Base-by-base conservation (phyloP, 2,113 vertebrate species). In the Herpailurus yagouaroundi region DNA sequence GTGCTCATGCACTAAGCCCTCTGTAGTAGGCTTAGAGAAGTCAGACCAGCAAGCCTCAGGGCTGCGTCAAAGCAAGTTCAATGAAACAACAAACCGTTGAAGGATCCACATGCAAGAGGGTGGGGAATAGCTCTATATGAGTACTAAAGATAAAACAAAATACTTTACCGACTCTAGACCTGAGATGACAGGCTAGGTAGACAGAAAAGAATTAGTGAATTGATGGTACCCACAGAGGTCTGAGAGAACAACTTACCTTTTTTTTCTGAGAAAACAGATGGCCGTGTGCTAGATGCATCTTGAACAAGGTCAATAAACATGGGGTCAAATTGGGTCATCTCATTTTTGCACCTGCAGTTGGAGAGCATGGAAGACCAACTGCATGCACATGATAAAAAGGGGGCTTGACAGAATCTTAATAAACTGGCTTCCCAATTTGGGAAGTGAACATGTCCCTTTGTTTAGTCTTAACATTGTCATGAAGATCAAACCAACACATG, bases 291-390 rank as follows among this genome's bases (percentile, higher is more conserved):
- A 97, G 73, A 48, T 79, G 95, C 48, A 89, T 92, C 36, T 94
- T 7, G 21, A 95, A 89, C 91, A 94, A 95, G 79, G 74, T 85
- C 64, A 87, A 71, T 94, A 97, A 97, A 94, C 71, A 92, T 19
- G 73, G 69, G 69, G 77, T 95, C 82, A 92, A 84, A 96, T 16
- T 66, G 68, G 81, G 48, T 93, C 91, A 93, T 64, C 82, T 64
- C 68, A 68, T 55, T 95, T 97, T 92, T 89, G 91, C 38, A 95
- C 80, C 84, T 92, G 89, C 68, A 91, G 92, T 63, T 94, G 86
- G 97, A 95, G 50, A 93, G 88, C 71, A 77, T 29, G 93, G 97
- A 97, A 94, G 79, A 87, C 88, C 93, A 92, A 95, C 64, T 85
- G 91, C 84, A 79, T 0, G 63, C 71, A 83, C 25, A 6, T 29